phyloP scores from a whole-genome alignment of 2,113 vertebrate species.

The Neolamprologus fasciatus region DNA sequence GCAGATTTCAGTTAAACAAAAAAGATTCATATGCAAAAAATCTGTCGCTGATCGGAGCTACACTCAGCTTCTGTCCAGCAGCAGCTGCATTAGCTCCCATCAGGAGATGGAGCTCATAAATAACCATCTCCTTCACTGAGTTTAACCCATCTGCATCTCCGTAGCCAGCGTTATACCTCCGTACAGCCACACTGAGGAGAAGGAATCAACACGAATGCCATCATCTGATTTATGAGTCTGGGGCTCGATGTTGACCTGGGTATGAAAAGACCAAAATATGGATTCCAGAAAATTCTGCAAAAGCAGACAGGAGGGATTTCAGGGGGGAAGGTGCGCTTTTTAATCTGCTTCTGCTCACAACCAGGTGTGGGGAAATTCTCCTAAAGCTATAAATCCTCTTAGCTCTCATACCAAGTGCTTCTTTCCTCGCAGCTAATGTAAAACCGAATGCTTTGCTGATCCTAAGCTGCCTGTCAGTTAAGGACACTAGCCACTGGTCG shows the following conservation, averaged over 20 bases:
- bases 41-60: neutral
- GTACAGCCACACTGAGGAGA: neutral
- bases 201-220: neutral
- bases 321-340: neutral
- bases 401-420: neutral
- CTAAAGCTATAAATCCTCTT: neutral
- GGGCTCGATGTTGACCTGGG: neutral
- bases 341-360: neutral
- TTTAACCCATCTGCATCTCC: slow-evolving; percentile 9
- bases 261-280: neutral
- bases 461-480: neutral
- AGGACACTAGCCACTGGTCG: neutral
- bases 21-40: neutral
- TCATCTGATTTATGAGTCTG: neutral
- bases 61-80: neutral
- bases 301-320: neutral
- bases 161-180: neutral
- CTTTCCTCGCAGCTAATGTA: neutral
- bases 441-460: neutral
- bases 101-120: slow-evolving; percentile 21
- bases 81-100: neutral
- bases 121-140: slow-evolving; percentile 12
- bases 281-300: neutral
- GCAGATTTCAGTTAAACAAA: neutral
- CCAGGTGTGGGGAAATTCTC: neutral